Evolutionary conservation across 2,113 vertebrate species (phyloP).

Genomic region (Petrocephalus zakoni): DNA sequence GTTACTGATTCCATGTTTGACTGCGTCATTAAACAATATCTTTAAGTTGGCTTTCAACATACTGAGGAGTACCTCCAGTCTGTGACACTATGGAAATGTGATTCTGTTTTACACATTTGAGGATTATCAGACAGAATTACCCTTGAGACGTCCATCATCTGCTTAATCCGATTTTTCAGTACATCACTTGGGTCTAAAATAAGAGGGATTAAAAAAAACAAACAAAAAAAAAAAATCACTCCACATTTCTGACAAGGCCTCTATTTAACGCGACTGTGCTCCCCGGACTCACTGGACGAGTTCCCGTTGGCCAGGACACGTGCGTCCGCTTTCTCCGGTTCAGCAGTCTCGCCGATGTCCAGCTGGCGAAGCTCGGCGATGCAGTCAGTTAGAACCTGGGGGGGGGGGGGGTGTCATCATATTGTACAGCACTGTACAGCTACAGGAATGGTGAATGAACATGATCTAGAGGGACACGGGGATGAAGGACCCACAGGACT

Average conservation of each 20-base stretch:
- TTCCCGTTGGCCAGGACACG: slow-evolving; percentile 76
- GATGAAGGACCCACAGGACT: slow-evolving; percentile 25
- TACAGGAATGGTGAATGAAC: background rate
- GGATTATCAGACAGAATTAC: slow-evolving; percentile 50
- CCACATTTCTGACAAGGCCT: slow-evolving; percentile 12
- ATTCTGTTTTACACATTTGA: background rate
- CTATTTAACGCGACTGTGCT: background rate
- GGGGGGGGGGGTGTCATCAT: background rate
- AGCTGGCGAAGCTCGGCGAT: slow-evolving; percentile 77
- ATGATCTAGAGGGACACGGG: background rate
- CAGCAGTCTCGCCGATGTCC: slow-evolving; percentile 60
- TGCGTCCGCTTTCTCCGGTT: slow-evolving; percentile 52
- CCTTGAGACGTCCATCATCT: slow-evolving; percentile 93
- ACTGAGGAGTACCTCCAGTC: background rate
- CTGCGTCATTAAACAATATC: background rate
- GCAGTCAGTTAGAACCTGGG: slow-evolving; percentile 83
- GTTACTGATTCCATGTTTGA: background rate
- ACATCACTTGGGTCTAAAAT: slow-evolving; percentile 71
- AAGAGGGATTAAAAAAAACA: background rate
- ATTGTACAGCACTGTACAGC: too few relatives aligned
- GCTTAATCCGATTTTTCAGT: slow-evolving; percentile 76
- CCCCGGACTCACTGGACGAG: slow-evolving; percentile 53
- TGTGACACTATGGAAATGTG: background rate
- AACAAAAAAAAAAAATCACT: background rate
- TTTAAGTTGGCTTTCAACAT: background rate